phyloP scores from a whole-genome alignment of 1,140 invertebrate species.

The Eueides isabella region DNA sequence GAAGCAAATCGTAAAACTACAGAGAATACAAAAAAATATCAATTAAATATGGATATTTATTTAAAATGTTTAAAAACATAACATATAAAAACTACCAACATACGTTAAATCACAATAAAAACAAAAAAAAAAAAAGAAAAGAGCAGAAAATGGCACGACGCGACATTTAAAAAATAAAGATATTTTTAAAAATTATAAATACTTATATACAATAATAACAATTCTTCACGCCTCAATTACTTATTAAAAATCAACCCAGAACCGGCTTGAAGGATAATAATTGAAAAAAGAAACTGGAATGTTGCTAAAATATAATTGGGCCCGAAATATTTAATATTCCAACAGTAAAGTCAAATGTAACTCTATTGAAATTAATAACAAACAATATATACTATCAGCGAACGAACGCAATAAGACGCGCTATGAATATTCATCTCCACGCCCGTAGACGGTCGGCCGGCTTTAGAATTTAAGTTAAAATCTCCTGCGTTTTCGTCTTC shows the following conservation, averaged over 20 bases:
- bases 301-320: slow-evolving; percentile 8
- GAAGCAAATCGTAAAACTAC: not conserved
- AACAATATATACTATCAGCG: slow-evolving; percentile 58
- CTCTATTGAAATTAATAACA: slow-evolving; percentile 56
- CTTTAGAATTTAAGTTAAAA: slow-evolving; percentile 32
- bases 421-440: slow-evolving; percentile 73
- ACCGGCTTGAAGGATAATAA: not conserved
- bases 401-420: slow-evolving; percentile 64
- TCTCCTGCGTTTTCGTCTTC: slow-evolving; percentile 16
- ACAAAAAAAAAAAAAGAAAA: too few species aligned
- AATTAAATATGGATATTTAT: too few species aligned
- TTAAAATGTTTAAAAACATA: too few species aligned
- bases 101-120: too few species aligned
- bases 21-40: not conserved
- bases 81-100: too few species aligned
- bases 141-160: too few species aligned
- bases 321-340: not conserved
- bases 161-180: too few species aligned
- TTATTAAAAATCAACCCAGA: not conserved
- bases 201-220: too few species aligned
- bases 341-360: slow-evolving; percentile 21
- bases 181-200: too few species aligned
- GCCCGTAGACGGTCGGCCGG: slow-evolving; percentile 38
- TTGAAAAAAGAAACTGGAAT: not conserved
- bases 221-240: too few species aligned